phyloP scores from a whole-genome alignment of 2,113 vertebrate species.

The Istiophorus platypterus region DNA sequence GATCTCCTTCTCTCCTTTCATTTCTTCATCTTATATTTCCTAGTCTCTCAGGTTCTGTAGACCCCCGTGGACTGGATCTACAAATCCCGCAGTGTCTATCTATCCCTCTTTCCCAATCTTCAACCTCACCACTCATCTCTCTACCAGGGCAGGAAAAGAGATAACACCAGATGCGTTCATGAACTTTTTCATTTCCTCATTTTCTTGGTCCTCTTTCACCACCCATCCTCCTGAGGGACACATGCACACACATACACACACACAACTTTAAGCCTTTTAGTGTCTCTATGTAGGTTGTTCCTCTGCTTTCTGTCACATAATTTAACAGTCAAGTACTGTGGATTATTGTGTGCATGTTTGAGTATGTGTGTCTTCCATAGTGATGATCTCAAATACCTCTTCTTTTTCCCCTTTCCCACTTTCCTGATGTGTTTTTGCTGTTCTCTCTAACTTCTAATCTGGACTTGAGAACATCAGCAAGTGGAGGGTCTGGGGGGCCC shows the following conservation, averaged over 20 bases:
- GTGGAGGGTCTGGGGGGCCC: conserved; percentile 12
- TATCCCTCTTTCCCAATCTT: conserved; percentile 37
- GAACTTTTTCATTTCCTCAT: conserved; percentile 33
- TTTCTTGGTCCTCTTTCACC: conserved; percentile 14
- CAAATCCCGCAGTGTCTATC: conserved; percentile 29
- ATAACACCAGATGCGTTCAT: conserved; percentile 23
- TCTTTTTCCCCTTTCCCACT: neutral
- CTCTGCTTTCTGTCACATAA: neutral
- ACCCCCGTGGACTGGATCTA: conserved; percentile 28
- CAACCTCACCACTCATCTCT: conserved; percentile 27
- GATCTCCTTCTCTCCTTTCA: conserved; percentile 52
- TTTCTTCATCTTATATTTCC: conserved; percentile 40
- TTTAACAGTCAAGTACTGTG: neutral
- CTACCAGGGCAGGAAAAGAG: conserved; percentile 9
- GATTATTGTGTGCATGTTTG: neutral
- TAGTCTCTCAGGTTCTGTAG: conserved; percentile 40
- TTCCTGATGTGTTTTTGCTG: neutral
- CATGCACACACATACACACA: conserved; percentile 20
- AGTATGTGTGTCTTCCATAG: neutral
- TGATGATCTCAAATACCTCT: neutral
- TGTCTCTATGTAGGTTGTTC: neutral
- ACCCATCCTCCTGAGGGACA: conserved; percentile 11
- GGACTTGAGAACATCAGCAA: conserved; percentile 37
- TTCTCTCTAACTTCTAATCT: conserved; percentile 20
- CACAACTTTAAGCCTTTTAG: neutral